Base-by-base conservation (phyloP, 2,888 invertebrate species). In the Scaptomyza polygonia region DNA sequence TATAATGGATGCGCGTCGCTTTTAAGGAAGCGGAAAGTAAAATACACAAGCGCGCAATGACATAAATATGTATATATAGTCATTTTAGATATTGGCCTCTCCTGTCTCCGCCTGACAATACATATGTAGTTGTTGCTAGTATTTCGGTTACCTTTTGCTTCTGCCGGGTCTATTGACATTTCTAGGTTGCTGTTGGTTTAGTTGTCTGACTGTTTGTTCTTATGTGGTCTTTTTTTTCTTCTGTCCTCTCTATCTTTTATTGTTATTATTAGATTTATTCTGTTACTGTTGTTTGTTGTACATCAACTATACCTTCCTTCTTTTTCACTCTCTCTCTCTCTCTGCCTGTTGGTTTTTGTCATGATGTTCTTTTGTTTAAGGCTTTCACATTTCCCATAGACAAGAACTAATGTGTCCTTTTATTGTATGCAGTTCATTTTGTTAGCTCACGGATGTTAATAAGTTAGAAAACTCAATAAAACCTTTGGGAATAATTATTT, bases 101-200 rank as follows among this genome's bases (percentile, higher is more conserved):
- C 55, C 49, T 74, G 48, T 70, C 58, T 70, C 65, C 49, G 54
- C 30, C 51, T 36, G 9, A 29, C 43, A 61, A 61, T 45, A n/a
- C n/a, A 43, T 44, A 29, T 47, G 44, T 49, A 8, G 29, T 36
- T 40, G 49, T 54, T 57, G 54, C 53, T 67, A 56, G 43, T 27
- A 34, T 54, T 56, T 56, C 34, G 53, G 52, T 74, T 72, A 69
- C 84, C 30, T 32, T 32, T 39, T 39, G 9, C 77, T 82, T 77
- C 59, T 55, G 53, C 14, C 43, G 57, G 54, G 63, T 76, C 52
- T 79, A 76, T 87, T 87, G 82, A 76, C 86, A 85, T 73, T 79
- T 87, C 82, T 85, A 79, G 83, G 82, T 79, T 82, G 64, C 56
- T 73, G 52, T 65, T 47, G 29, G 48, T 58, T 65, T 48, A 29